Evolutionary conservation across 2,888 invertebrate species (phyloP), one percentile per base, ranked within the genome.

Genomic region (Aphidoletes aphidimyza): DNA sequence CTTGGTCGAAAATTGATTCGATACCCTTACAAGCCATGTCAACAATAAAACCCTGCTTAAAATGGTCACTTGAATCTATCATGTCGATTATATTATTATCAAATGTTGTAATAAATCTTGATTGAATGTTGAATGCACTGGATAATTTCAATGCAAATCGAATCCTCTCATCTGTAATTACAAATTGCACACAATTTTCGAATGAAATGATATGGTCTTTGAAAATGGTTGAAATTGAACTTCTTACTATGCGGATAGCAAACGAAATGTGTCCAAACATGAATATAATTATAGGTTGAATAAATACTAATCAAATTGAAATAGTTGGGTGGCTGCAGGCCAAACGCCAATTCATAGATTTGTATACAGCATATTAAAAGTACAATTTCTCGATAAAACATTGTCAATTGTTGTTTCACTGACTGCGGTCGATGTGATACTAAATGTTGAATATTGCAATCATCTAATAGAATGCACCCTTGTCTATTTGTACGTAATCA

Each of bases 1-100:
- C 54, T 54, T 54, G 54, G 22, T 54, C 19, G 54, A 54, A 54
- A 54, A 54, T 54, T 26, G 54, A 54, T 54, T 54, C 26, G 22
- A 54, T 22, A 5, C 54, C 54, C n/a, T 54, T 11, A 26, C 54
- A 54, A 22, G 22, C 22, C 26, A 22, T 54, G 19, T 54, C 54
- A 8, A 54, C 26, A 3, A 26, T 3, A 54, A 26, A 69, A 30
- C 34, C 34, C 30, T 30, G 34, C n/a, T 69, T 69, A 14, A 30
- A 2, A 69, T 69, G 11, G 2, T 26, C 30, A 14, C 30, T 30
- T 30, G 0, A 11, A 14, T 47, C 17, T 17, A 47, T 47, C 47
- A 42, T 14, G 14, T 42, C 14, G 42, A 42, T 42, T 6, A 14
- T 14, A 14, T 42, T 42, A 42, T 42, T 14, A n/a, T n/a, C n/a